phyloP scores from a whole-genome alignment of 2,888 invertebrate species.

The Aproaerema taeniolella region DNA sequence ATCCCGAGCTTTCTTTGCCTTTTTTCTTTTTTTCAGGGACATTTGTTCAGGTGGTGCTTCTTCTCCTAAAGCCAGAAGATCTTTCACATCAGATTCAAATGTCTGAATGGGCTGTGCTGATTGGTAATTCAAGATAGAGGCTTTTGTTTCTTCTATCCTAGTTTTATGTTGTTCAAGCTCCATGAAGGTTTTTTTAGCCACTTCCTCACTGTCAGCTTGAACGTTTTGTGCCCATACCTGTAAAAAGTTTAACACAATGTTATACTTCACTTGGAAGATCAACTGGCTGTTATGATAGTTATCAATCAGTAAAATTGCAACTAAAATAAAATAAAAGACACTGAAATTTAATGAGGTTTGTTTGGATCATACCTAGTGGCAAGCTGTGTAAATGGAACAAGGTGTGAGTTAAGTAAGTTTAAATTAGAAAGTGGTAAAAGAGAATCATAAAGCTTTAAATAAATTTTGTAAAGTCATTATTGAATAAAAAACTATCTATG shows the following conservation, averaged over 20 bases:
- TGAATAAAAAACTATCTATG: no score
- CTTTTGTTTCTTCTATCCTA: slow-evolving; percentile 79
- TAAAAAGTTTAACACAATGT: slow-evolving; percentile 13
- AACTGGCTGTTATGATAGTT: no score
- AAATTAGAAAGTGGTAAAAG: no score
- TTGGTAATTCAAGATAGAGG: slow-evolving; percentile 67
- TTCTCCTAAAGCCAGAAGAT: slow-evolving; percentile 83
- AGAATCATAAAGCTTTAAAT: no score
- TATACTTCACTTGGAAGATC: no score
- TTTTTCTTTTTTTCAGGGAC: slow-evolving; percentile 32
- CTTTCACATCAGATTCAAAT: slow-evolving; percentile 72
- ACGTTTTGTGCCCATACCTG: slow-evolving; percentile 57
- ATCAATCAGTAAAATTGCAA: no score
- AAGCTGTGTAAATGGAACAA: no score
- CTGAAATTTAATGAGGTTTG: no score
- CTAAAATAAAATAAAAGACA: no score
- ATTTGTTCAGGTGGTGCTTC: slow-evolving; percentile 37
- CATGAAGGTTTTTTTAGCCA: slow-evolving; percentile 69
- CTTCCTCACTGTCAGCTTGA: slow-evolving; percentile 55
- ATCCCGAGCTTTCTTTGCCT: slow-evolving; percentile 36
- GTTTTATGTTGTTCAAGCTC: slow-evolving; percentile 78
- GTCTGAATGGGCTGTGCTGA: slow-evolving; percentile 33
- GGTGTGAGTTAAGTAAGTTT: no score
- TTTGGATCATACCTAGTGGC: no score
- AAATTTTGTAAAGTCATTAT: no score